These are phyloP conservation scores for Scylla paramamosain DNA, from an alignment of 1,140 invertebrate species.

Conservation along the genomic window DNA sequence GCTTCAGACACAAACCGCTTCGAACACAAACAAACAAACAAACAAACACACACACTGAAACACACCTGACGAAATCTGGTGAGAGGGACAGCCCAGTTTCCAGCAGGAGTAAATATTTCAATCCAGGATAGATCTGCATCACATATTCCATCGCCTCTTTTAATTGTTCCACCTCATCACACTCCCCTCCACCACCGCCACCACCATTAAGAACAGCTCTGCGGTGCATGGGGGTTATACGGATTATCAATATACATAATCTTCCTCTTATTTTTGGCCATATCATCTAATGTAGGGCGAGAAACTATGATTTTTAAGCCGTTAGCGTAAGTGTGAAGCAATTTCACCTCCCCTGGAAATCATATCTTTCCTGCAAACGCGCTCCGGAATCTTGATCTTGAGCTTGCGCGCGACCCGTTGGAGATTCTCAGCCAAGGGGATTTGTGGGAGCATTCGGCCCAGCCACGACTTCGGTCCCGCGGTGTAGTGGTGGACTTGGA, in stretches of 20 bases:
- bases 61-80: slow-evolving; percentile 58
- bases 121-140: background rate
- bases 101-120: slow-evolving; percentile 53
- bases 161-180: background rate
- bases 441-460: background rate
- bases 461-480: background rate
- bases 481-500: slow-evolving; percentile 27
- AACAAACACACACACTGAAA: background rate
- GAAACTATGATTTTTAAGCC: background rate
- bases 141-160: slow-evolving; percentile 51
- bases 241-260: slow-evolving; percentile 41
- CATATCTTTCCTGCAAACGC: slow-evolving; percentile 44
- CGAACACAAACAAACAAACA: no score
- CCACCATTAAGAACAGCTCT: slow-evolving; percentile 31
- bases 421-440: background rate
- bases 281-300: background rate
- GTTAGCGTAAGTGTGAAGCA: slow-evolving; percentile 30
- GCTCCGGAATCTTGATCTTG: background rate
- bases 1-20: no score
- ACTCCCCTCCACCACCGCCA: background rate
- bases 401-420: background rate
- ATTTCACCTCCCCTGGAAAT: background rate
- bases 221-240: slow-evolving; percentile 45
- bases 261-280: background rate
- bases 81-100: slow-evolving; percentile 50